A percentile compares a stretch with the other conserved stretches of the same genome.
These are phyloP conservation scores for Syngnathus scovelli DNA, from an alignment of 2,113 vertebrate species.

Conservation along the genomic window DNA sequence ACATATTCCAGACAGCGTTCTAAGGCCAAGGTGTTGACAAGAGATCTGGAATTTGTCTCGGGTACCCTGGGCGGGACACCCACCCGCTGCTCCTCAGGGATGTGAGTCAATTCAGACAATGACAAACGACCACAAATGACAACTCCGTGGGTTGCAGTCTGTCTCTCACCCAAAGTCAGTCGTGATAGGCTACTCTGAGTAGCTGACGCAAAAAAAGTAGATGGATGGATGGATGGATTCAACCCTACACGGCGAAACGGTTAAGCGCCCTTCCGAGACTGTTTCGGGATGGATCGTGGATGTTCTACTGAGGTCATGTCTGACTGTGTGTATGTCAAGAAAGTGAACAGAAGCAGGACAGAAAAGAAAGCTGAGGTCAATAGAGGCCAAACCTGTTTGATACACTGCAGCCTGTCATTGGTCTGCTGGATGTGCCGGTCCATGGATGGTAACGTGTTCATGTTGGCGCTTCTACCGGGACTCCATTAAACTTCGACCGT, in stretches of 20 bases:
- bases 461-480: constrained; percentile 96
- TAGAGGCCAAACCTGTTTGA: constrained; percentile 88
- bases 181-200: not conserved
- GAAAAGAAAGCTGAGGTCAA: constrained; percentile 23
- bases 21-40: not conserved
- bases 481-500: constrained; percentile 88
- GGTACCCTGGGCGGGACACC: not conserved
- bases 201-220: not conserved
- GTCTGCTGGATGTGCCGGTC: constrained; percentile 99
- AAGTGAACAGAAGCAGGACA: constrained; percentile 32
- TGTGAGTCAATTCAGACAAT: not conserved
- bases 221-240: not conserved
- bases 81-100: not conserved
- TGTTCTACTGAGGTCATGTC: not conserved
- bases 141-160: not conserved
- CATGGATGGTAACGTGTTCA: constrained; percentile 94
- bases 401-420: constrained; percentile 98
- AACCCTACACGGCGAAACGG: not conserved
- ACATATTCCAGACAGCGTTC: not conserved
- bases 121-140: not conserved
- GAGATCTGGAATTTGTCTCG: not conserved
- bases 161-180: not conserved
- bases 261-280: not conserved
- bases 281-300: too few relatives aligned
- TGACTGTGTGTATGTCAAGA: not conserved